Percentiles rank a stretch among this genome's conserved stretches.
These are phyloP conservation scores for Oreotrochilus melanogaster DNA, from an alignment of 2,113 vertebrate species.

Conservation along the genomic window DNA sequence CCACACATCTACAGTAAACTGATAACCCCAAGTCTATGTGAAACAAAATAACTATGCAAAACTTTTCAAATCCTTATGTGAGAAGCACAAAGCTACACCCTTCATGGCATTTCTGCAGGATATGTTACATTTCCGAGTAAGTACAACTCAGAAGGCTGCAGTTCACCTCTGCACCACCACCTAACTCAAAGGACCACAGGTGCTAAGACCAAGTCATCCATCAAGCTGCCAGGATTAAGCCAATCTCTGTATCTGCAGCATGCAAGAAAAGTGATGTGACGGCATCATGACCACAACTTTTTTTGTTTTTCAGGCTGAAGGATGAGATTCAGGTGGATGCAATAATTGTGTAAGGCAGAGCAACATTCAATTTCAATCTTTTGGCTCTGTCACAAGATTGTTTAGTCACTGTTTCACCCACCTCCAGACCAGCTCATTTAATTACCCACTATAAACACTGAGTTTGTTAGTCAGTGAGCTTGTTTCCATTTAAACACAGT, in stretches of 20 bases:
- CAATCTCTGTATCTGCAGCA: neutral
- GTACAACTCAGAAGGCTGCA: neutral
- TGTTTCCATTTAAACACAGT: conserved; percentile 29
- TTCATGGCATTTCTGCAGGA: neutral
- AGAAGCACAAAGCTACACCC: neutral
- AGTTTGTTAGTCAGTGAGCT: conserved; percentile 29
- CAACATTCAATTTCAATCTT: neutral
- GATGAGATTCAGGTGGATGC: neutral
- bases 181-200: neutral
- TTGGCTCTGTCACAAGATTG: neutral
- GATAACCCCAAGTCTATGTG: neutral
- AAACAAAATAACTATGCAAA: neutral
- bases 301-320: neutral
- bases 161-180: accelerated
- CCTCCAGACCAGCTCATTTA: conserved; percentile 20
- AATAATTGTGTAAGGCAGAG: neutral
- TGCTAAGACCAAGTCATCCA: neutral
- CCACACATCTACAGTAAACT: neutral
- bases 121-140: neutral
- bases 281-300: neutral
- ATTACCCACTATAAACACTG: conserved; percentile 18
- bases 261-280: neutral
- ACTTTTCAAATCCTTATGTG: neutral
- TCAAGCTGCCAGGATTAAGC: neutral
- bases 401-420: conserved; percentile 5